Evolutionary conservation across 2,888 invertebrate genomes (phyloP).

Genomic region (Diogma glabrata): DNA sequence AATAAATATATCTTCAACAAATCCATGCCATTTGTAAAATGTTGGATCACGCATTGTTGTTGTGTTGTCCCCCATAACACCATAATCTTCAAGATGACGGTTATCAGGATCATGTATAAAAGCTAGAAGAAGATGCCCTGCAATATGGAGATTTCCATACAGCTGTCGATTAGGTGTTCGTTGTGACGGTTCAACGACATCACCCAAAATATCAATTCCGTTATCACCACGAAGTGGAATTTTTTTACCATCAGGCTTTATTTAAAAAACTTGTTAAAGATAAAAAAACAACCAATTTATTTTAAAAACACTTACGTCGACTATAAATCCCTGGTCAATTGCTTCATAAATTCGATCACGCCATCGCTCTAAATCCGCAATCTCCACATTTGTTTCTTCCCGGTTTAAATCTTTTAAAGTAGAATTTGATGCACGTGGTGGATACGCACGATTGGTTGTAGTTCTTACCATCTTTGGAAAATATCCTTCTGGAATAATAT

Average conservation of each 20-base stretch:
- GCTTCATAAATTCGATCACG: constrained; percentile 30
- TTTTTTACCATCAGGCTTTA: constrained; percentile 23
- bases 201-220: constrained; percentile 31
- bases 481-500: constrained; percentile 27
- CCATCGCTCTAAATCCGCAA: constrained; percentile 31
- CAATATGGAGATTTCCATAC: constrained; percentile 29
- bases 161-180: constrained; percentile 20
- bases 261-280: too few species aligned
- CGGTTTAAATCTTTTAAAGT: constrained; percentile 21
- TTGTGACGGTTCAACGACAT: constrained; percentile 27
- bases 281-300: too few species aligned
- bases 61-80: constrained; percentile 18
- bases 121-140: constrained; percentile 26
- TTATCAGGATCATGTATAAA: constrained; percentile 28
- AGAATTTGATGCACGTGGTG: constrained; percentile 21
- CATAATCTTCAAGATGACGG: constrained; percentile 13
- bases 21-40: constrained; percentile 32
- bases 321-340: constrained; percentile 27
- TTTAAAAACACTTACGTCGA: neutral
- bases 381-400: constrained; percentile 19
- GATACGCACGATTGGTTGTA: constrained; percentile 21
- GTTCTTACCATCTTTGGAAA: constrained; percentile 28
- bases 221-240: constrained; percentile 31
- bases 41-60: constrained; percentile 32
- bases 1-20: constrained; percentile 27